Conservation (phyloP, 2,113 vertebrate genomes). For the Aegithalos caudatus region DNA sequence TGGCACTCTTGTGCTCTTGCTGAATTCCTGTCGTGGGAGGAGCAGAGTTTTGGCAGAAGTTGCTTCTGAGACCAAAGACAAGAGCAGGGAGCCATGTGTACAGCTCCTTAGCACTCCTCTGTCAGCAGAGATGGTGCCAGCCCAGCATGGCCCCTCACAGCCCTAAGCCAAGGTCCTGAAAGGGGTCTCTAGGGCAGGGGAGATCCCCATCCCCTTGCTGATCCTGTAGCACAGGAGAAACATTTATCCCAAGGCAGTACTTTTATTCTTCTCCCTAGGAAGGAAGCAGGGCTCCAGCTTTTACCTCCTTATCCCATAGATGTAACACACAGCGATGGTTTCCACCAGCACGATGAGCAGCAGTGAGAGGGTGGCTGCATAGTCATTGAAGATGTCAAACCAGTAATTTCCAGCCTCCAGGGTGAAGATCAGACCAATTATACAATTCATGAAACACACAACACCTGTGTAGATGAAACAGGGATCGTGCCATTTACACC, state of each 20-base stretch:
- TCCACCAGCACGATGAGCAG: conserved; percentile 90
- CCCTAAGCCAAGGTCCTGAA: not conserved
- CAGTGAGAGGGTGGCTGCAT: conserved; percentile 83
- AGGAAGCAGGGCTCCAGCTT: not conserved
- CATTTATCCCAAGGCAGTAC: not conserved
- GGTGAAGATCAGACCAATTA: conserved; percentile 87
- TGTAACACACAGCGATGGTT: conserved; percentile 81
- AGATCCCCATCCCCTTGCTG: not conserved
- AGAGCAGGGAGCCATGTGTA: not conserved
- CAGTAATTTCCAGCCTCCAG: conserved; percentile 88
- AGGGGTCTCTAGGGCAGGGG: not conserved
- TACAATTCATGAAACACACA: conserved; percentile 81
- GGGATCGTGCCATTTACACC: not conserved
- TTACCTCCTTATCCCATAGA: conserved; percentile 89
- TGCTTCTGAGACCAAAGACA: not conserved
- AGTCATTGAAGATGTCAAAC: conserved; percentile 95
- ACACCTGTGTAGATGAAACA: conserved; percentile 64
- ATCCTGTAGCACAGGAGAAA: not conserved
- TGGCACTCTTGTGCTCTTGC: accelerated
- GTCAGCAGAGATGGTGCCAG: not conserved
- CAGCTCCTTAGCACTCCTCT: not conserved
- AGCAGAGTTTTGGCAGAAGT: not conserved
- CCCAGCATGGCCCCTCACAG: not conserved
- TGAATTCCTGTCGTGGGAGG: not conserved
- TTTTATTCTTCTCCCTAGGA: not conserved